Percentiles rank a stretch among this genome's conserved stretches.
Conservation (phyloP, 2,113 vertebrate species). For the Scomber colias region DNA sequence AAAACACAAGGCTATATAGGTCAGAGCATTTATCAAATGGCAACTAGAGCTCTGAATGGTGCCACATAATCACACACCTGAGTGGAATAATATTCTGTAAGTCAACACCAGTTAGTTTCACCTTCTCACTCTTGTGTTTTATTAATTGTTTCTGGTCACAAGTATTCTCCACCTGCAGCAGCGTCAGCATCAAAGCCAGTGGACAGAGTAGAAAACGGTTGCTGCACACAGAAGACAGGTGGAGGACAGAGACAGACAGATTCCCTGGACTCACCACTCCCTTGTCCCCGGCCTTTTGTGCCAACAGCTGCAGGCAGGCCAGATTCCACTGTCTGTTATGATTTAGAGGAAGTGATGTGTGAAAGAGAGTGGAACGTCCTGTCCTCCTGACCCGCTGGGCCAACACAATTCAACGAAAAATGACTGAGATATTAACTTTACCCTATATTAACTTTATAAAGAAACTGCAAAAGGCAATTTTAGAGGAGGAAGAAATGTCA, state of each 20-base stretch:
- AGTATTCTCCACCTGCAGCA: conserved; percentile 10
- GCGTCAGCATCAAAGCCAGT: neutral
- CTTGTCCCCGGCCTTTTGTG: conserved; percentile 31
- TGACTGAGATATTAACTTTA: too few relatives aligned
- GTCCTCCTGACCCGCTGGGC: conserved; percentile 56
- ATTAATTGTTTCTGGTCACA: neutral
- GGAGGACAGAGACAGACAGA: conserved; percentile 30
- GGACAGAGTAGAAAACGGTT: conserved; percentile 9
- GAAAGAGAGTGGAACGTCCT: conserved; percentile 49
- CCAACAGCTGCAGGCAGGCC: conserved; percentile 51
- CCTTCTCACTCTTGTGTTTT: neutral
- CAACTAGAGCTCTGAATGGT: conserved; percentile 26
- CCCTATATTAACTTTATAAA: neutral
- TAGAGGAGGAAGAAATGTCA: neutral
- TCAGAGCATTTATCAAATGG: conserved; percentile 25
- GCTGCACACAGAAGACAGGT: conserved; percentile 22
- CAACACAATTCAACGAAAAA: neutral
- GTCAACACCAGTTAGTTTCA: neutral
- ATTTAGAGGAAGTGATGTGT: conserved; percentile 64
- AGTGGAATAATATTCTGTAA: neutral
- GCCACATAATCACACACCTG: conserved; percentile 1
- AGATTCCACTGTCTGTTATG: conserved; percentile 62
- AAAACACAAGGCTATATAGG: conserved; percentile 17
- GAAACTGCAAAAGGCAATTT: conserved; percentile 2
- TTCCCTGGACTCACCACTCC: conserved; percentile 28